Base-by-base conservation (phyloP, 2,113 vertebrate genomes). In the Apodemus speciosus region DNA sequence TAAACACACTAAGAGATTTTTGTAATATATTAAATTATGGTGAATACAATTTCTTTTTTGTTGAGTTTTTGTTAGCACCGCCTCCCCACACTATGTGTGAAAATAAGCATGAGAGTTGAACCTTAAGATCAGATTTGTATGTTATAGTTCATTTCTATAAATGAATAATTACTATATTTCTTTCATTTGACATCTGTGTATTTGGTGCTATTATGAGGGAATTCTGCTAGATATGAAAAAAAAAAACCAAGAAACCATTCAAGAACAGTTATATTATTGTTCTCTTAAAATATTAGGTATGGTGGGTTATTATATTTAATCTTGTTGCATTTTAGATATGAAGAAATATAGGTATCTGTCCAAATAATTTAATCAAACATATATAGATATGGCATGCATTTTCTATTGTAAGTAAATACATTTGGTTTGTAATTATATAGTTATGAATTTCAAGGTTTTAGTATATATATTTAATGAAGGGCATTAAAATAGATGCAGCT, bases 111-210 rank as follows among this genome's bases (percentile, higher is more conserved):
- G 23, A 94, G 71, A 38, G 85, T 68, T 88, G 25, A 79, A 66
- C 85, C 10, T 87, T 92, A 43, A 76, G 32, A 72, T 90, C 40
- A 81, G 64, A 80, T 94, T 97, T 89, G 83, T 4, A 62, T 94
- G 40, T 93, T 68, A 9, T 90, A 89, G 71, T 89, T 91, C n/a
- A 18, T 30, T 56, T 56, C 56, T 51, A 15, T 68, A 58, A 60
- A 32, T 79, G 68, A 51, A 32, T 85, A 80, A 87, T 73, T 83
- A 83, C 76, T 60, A 40, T 5, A 49, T 66, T 72, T 62, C n/a
- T 85, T 84, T 69, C 16, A 58, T 32, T 75, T 60, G 86, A 14
- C 32, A 32, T 88, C 58, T 91, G 9, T 76, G 15, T 85, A 49
- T 92, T 77, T 77, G 51, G 13, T 92, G 46, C 10, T 89, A 6